Conservation (phyloP, 2,888 invertebrate species). For the Scaptomyza cyrtandrae region DNA sequence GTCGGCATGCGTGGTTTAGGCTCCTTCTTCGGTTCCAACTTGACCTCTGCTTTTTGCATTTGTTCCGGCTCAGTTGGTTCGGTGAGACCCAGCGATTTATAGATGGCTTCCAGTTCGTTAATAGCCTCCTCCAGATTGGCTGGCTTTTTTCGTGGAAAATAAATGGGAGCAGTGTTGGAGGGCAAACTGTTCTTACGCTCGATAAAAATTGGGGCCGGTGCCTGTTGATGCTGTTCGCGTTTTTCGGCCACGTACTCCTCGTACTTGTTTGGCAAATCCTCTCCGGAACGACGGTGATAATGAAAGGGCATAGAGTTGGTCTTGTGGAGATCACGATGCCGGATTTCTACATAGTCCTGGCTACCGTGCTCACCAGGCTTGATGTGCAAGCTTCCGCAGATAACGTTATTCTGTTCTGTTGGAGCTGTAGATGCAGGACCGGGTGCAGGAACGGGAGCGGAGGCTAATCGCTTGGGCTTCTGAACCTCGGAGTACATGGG, state of each 20-base stretch:
- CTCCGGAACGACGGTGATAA: conserved; percentile 79
- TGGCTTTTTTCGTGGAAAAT: conserved; percentile 86
- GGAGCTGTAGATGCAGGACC: conserved; percentile 39
- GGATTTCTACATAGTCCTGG: conserved; percentile 80
- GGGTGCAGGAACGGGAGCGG: conserved; percentile 5
- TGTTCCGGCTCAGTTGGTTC: conserved; percentile 84
- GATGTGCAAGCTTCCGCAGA: conserved; percentile 82
- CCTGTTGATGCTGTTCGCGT: conserved; percentile 77
- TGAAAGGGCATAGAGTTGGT: conserved; percentile 84
- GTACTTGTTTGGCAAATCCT: conserved; percentile 82
- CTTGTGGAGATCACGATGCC: conserved; percentile 79
- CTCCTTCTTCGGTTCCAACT: conserved; percentile 20
- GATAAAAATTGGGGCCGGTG: conserved; percentile 73
- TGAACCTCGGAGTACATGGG: conserved; percentile 83
- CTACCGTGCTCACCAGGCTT: conserved; percentile 77
- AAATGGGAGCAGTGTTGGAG: conserved; percentile 71
- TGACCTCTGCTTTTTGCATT: background rate
- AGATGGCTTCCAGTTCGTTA: conserved; percentile 95
- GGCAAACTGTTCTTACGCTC: conserved; percentile 75
- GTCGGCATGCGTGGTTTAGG: conserved; percentile 73
- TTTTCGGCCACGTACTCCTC: conserved; percentile 84
- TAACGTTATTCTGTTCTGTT: conserved; percentile 69
- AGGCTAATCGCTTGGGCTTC: conserved; percentile 72
- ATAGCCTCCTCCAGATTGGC: conserved; percentile 94
- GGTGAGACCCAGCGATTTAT: conserved; percentile 93